phyloP scores from a whole-genome alignment of 2,113 vertebrate genomes.

The Lota lota region DNA sequence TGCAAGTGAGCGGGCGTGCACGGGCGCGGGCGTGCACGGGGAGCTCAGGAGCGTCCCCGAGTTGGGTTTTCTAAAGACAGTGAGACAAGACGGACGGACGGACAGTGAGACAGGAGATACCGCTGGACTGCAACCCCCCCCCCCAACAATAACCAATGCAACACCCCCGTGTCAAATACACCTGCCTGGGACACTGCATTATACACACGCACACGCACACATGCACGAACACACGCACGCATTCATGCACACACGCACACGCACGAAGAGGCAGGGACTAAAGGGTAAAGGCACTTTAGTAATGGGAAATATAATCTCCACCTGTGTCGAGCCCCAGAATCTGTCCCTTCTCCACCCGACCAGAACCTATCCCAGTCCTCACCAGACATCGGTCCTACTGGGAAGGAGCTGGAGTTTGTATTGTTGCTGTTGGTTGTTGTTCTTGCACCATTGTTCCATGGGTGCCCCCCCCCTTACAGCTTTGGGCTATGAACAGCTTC shows the following conservation, averaged over 20 bases:
- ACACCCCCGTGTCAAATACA: no score
- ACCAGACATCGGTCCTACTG: conserved; percentile 6
- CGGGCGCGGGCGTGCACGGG: not conserved
- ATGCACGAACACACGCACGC: conserved; percentile 22
- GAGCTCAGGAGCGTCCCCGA: no score
- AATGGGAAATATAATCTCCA: conserved; percentile 27
- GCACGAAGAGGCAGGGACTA: conserved; percentile 16
- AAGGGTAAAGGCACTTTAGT: conserved; percentile 51
- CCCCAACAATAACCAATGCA: not conserved
- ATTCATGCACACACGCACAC: not conserved
- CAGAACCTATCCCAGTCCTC: conserved; percentile 2
- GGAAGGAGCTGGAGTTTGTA: no score
- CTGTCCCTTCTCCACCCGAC: conserved; percentile 25
- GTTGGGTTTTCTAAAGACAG: conserved; percentile 1
- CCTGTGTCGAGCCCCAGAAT: conserved; percentile 25
- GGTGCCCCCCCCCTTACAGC: conserved; percentile 21
- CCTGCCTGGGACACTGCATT: no score
- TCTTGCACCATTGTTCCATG: conserved; percentile 25
- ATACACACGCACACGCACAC: conserved; percentile 6
- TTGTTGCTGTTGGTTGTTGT: conserved; percentile 21
- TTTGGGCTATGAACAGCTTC: conserved; percentile 14
- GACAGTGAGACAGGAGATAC: not conserved
- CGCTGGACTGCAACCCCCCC: conserved; percentile 44
- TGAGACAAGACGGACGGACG: conserved; percentile 36
- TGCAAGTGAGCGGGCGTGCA: conserved; percentile 81